phyloP scores from a whole-genome alignment of 2,113 vertebrate species.

The Nansenia antarctica region DNA sequence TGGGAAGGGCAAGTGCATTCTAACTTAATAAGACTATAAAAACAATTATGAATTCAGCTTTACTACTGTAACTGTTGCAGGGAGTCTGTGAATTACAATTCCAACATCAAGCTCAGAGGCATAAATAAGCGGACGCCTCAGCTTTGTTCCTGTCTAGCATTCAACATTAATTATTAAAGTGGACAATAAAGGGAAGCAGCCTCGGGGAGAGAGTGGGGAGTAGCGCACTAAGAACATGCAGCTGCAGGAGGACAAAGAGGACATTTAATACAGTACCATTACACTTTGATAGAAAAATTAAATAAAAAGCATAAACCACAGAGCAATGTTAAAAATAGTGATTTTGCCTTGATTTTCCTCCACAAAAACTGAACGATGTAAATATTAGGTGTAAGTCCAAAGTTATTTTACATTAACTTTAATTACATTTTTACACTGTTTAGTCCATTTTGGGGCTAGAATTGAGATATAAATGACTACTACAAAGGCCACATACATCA shows the following conservation, averaged over 20 bases:
- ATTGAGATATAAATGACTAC: no score
- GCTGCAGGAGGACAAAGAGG: slow-evolving; percentile 37
- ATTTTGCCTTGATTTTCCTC: no score
- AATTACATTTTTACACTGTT: no score
- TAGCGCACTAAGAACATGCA: slow-evolving; percentile 15
- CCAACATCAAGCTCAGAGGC: slow-evolving; percentile 28
- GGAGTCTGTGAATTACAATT: background rate
- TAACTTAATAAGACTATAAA: background rate
- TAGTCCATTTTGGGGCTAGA: no score
- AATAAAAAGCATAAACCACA: no score
- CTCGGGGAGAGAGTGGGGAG: background rate
- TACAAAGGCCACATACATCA: no score
- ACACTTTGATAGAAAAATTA: no score
- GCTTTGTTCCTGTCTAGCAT: slow-evolving; percentile 54
- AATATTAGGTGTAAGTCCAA: no score
- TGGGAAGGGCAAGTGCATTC: background rate
- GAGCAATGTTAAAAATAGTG: no score
- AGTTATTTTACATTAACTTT: no score
- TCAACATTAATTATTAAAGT: slow-evolving; percentile 63
- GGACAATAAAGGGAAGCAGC: slow-evolving; percentile 48
- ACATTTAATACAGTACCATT: slow-evolving; percentile 16
- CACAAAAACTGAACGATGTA: no score
- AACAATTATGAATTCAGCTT: no score
- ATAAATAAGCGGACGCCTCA: slow-evolving; percentile 36
- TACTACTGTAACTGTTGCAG: background rate